A percentile compares a stretch with the other conserved stretches of the same genome.
phyloP scores from a whole-genome alignment of 2,113 vertebrate genomes.

The Poeciliopsis retropinna region DNA sequence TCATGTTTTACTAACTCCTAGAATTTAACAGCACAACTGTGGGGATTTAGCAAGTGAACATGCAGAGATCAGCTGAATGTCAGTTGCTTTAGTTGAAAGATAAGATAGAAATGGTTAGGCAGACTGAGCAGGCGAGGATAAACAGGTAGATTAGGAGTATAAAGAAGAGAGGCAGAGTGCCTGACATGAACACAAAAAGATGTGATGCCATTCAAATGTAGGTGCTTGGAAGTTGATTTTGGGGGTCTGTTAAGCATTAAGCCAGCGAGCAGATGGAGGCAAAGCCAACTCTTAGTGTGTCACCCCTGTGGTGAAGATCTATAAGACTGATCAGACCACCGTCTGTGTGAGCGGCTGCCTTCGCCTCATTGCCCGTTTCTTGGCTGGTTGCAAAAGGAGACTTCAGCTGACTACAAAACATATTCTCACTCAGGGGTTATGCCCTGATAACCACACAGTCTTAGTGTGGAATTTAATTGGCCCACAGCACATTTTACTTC shows the following conservation, averaged over 20 bases:
- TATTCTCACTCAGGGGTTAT: slow-evolving; percentile 50
- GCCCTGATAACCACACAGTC: slow-evolving; percentile 64
- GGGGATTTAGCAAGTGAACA: slow-evolving; percentile 44
- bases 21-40: slow-evolving; percentile 45
- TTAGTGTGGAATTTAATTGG: slow-evolving; percentile 70
- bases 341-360: slow-evolving; percentile 46
- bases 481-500: slow-evolving; percentile 61
- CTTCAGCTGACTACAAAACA: slow-evolving; percentile 60
- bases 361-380: slow-evolving; percentile 38
- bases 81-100: slow-evolving; percentile 24
- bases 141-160: slow-evolving; percentile 54
- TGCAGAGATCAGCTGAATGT: slow-evolving; percentile 43
- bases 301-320: slow-evolving; percentile 66
- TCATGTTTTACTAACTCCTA: slow-evolving; percentile 36
- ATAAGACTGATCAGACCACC: slow-evolving; percentile 68
- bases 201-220: slow-evolving; percentile 23
- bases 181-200: slow-evolving; percentile 16
- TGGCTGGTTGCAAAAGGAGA: slow-evolving; percentile 40
- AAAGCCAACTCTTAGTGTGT: slow-evolving; percentile 28
- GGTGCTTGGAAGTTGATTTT: slow-evolving; percentile 46
- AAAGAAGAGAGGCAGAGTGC: slow-evolving; percentile 26
- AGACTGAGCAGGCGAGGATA: slow-evolving; percentile 28
- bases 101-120: slow-evolving; percentile 32
- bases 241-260: slow-evolving; percentile 54
- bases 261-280: slow-evolving; percentile 19